phyloP scores from a whole-genome alignment of 2,113 vertebrate genomes.

The Oreochromis niloticus region DNA sequence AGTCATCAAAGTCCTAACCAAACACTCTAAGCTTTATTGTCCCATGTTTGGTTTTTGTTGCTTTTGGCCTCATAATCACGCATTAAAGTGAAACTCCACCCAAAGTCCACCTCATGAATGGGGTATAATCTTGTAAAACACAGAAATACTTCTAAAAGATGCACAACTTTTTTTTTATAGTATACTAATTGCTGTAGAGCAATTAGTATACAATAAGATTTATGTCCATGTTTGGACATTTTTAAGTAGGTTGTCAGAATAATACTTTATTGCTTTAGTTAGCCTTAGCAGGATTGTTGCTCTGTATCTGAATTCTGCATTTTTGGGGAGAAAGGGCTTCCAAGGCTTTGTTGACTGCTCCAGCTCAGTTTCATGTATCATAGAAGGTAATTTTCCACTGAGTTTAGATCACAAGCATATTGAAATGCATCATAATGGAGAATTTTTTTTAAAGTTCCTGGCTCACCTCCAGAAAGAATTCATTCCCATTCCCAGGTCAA shows the following conservation, averaged over 20 bases:
- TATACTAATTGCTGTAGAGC: fast-evolving
- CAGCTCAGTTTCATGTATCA: not conserved
- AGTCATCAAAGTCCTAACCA: not conserved
- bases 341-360: not conserved
- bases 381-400: not conserved
- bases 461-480: not conserved
- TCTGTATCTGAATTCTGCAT: not conserved
- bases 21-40: not conserved
- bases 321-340: fast-evolving
- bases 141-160: not conserved
- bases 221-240: not conserved
- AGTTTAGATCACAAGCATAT: not conserved
- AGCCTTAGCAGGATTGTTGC: not conserved
- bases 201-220: not conserved
- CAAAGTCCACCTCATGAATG: not conserved
- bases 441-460: not conserved
- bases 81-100: not conserved
- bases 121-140: not conserved
- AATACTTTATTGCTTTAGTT: not conserved
- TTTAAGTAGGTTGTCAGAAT: not conserved
- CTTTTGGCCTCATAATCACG: not conserved
- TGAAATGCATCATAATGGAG: not conserved
- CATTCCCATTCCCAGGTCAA: not conserved
- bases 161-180: not conserved
- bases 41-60: not conserved